A percentile compares a stretch with the other conserved stretches of the same genome.
phyloP scores from a whole-genome alignment of 2,888 invertebrate species.

The Nyleta sp. region DNA sequence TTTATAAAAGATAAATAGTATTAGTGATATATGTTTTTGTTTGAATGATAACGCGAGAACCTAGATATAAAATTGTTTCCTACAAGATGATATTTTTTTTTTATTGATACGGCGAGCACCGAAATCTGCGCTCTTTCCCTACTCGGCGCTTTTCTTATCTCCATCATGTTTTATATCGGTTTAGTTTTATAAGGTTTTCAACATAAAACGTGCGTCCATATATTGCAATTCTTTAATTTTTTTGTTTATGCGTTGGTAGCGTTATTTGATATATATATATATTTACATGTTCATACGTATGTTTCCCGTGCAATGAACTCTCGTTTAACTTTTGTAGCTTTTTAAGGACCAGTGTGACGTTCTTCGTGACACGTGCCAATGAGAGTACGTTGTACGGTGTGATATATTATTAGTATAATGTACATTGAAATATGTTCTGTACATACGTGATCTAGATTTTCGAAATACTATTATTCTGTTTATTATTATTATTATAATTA shows the following conservation, averaged over 20 bases:
- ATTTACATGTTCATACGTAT: constrained; percentile 16
- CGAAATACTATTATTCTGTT: constrained; percentile 11
- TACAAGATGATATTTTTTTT: no score
- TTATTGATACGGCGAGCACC: no score
- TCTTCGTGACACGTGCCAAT: constrained; percentile 13
- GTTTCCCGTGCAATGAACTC: constrained; percentile 42
- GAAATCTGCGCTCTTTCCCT: no score
- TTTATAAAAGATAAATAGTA: no score
- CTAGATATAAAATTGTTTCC: no score
- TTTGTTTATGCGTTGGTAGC: neutral
- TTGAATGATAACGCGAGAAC: no score
- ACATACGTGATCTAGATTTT: constrained; percentile 41
- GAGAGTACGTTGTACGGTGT: constrained; percentile 27
- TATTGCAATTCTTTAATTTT: neutral
- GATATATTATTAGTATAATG: constrained; percentile 30
- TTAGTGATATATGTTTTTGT: no score
- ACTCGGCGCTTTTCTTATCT: no score
- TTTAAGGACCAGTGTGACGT: constrained; percentile 9
- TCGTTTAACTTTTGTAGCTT: constrained; percentile 17
- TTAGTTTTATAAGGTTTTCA: constrained; percentile 14
- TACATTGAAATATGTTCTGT: constrained; percentile 33
- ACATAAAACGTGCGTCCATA: constrained; percentile 14
- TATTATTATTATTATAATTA: constrained; percentile 10
- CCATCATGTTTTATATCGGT: constrained; percentile 25
- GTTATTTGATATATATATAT: constrained; percentile 9